Percentiles rank a stretch among this genome's conserved stretches.
Conservation (phyloP, 1,140 invertebrate species). For the Drosophila aff. region DNA sequence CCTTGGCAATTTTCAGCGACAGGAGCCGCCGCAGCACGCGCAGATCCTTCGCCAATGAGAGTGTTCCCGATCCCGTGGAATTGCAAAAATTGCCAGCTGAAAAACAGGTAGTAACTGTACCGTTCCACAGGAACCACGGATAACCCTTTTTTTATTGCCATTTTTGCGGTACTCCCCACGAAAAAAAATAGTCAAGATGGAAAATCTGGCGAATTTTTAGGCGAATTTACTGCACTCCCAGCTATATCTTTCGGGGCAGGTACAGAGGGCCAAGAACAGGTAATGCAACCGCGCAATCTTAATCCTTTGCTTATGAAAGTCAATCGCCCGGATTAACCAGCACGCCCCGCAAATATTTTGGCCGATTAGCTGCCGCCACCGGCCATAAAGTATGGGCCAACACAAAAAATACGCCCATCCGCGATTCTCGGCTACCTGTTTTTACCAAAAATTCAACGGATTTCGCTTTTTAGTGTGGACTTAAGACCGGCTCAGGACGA, state of each 20-base stretch:
- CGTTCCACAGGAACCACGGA: slow-evolving; percentile 33
- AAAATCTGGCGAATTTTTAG: slow-evolving; percentile 11
- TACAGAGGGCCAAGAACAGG: slow-evolving; percentile 19
- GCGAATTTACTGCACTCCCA: background rate
- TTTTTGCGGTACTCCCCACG: slow-evolving; percentile 20
- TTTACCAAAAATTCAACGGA: slow-evolving; percentile 2
- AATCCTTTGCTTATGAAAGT: slow-evolving; percentile 83
- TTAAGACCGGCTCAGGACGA: background rate
- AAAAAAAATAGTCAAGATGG: slow-evolving; percentile 4
- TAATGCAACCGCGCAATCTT: slow-evolving; percentile 55
- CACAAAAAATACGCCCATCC: slow-evolving; percentile 31
- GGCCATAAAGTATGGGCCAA: slow-evolving; percentile 34
- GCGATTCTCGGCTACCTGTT: slow-evolving; percentile 20
- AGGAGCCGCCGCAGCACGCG: slow-evolving; percentile 45
- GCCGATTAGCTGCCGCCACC: slow-evolving; percentile 75
- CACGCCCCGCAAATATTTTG: slow-evolving; percentile 81
- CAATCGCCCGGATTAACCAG: slow-evolving; percentile 76
- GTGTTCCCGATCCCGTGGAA: slow-evolving; percentile 1
- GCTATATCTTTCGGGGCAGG: background rate
- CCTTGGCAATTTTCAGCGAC: slow-evolving; percentile 54
- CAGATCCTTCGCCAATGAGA: slow-evolving; percentile 5
- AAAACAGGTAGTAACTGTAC: slow-evolving; percentile 29
- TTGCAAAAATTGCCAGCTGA: background rate
- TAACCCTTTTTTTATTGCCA: slow-evolving; percentile 65
- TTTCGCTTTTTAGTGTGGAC: slow-evolving; percentile 29